A percentile compares a stretch with the other conserved stretches of the same genome.
These are phyloP conservation scores for Ornithorhynchus anatinus DNA, from an alignment of 2,113 vertebrate species.

Conservation along the genomic window DNA sequence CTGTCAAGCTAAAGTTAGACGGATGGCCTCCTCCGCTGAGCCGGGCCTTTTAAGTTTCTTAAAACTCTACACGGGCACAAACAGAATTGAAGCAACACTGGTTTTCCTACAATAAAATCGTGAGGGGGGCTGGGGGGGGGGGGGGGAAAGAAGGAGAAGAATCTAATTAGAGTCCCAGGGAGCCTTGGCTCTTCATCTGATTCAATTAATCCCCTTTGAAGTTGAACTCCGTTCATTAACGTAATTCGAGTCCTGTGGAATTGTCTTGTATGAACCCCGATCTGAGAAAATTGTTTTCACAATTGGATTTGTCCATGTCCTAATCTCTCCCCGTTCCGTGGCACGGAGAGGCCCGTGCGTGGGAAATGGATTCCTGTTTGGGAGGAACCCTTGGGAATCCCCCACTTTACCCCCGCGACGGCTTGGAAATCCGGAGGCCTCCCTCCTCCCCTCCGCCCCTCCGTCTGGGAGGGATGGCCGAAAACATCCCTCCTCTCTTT, in stretches of 20 bases:
- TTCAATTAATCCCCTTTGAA: constrained; percentile 24
- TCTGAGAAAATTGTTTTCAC: constrained; percentile 25
- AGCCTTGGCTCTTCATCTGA: constrained; percentile 11
- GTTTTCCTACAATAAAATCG: constrained; percentile 44
- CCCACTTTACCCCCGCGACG: no score
- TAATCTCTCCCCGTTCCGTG: neutral
- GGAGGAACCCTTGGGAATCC: neutral
- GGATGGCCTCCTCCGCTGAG: constrained; percentile 19
- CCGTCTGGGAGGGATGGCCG: no score
- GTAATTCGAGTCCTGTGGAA: constrained; percentile 31
- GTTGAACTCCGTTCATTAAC: constrained; percentile 29
- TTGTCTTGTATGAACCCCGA: neutral
- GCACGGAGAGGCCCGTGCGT: neutral
- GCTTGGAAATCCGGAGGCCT: no score
- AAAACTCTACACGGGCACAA: constrained; percentile 33
- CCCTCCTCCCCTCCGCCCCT: no score
- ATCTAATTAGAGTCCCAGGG: constrained; percentile 47
- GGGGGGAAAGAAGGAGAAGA: constrained; percentile 37
- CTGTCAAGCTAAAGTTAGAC: constrained; percentile 40
- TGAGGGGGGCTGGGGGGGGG: neutral
- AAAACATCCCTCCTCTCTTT: no score
- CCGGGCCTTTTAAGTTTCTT: constrained; percentile 30
- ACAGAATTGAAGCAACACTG: constrained; percentile 21
- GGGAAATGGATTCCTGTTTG: neutral
- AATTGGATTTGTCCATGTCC: neutral